Percentiles rank a stretch among this genome's conserved stretches.
Conservation (phyloP, 2,888 invertebrate species). For the Acanthosepion lycidas region DNA sequence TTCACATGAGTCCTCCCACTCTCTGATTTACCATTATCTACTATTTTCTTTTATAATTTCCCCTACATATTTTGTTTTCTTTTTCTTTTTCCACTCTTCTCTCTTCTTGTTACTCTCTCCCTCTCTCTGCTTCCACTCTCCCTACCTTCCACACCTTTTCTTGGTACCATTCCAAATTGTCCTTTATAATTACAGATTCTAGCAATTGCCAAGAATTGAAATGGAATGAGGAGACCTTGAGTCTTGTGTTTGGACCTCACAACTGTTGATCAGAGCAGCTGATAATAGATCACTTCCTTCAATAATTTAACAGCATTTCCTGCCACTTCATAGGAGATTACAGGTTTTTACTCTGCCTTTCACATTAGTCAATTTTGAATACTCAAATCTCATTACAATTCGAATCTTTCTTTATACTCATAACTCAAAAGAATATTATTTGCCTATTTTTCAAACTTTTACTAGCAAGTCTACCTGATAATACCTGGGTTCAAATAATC, state of each 20-base stretch:
- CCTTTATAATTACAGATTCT: conserved; percentile 33
- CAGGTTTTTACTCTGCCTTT: not conserved
- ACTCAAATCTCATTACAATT: not conserved
- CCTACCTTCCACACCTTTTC: not conserved
- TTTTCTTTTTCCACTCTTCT: not conserved
- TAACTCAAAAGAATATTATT: not conserved
- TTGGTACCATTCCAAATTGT: not conserved
- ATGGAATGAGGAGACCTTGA: not conserved
- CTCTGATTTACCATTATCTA: not conserved
- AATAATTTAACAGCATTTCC: not conserved
- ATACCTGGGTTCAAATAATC: not conserved
- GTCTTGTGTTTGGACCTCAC: not conserved
- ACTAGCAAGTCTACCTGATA: not conserved
- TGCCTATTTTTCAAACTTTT: not conserved
- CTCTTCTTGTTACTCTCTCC: not conserved
- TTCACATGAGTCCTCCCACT: not conserved
- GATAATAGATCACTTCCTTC: conserved; percentile 33
- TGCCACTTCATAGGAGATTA: not conserved
- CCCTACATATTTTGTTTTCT: not conserved
- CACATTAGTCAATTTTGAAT: not conserved
- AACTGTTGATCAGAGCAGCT: not conserved
- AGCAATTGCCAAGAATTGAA: not conserved
- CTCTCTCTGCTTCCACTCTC: not conserved
- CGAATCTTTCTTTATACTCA: not conserved
- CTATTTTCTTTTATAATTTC: not conserved